A percentile compares a stretch with the other conserved stretches of the same genome.
Evolutionary conservation across 2,888 invertebrate species (phyloP).

Genomic region (Invenusta paracnida): DNA sequence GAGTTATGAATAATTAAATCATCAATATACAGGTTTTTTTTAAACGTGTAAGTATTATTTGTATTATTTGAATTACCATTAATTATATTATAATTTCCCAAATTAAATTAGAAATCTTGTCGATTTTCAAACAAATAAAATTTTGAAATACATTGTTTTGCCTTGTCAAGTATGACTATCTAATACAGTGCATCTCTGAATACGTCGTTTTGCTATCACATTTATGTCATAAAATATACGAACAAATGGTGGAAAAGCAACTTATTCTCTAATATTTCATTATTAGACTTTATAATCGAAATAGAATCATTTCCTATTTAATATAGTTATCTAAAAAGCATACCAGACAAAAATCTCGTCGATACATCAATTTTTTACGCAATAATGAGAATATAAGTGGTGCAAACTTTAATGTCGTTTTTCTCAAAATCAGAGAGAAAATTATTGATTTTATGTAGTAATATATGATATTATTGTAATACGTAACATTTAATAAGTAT

Average conservation of each 20-base stretch:
- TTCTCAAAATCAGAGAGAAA: neutral
- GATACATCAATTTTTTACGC: neutral
- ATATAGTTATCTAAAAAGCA: neutral
- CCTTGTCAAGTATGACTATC: neutral
- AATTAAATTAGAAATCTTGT: neutral
- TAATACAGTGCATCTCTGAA: neutral
- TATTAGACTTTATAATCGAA: neutral
- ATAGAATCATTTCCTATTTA: neutral
- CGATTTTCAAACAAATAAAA: neutral
- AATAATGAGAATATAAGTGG: neutral
- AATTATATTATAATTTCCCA: neutral
- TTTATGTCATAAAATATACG: neutral
- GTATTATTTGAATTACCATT: neutral
- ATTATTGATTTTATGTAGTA: too few relatives aligned
- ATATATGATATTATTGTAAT: too few relatives aligned
- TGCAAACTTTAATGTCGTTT: neutral
- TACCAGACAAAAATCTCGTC: neutral
- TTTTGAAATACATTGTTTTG: neutral
- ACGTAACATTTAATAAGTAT: too few relatives aligned
- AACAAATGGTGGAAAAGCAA: neutral
- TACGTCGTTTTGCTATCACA: neutral
- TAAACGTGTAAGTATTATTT: neutral
- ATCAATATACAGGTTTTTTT: neutral
- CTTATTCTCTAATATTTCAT: neutral
- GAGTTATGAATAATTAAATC: neutral